A percentile compares a stretch with the other conserved stretches of the same genome.
Evolutionary conservation across 2,888 invertebrate species (phyloP).

Genomic region (Geotrupes spiniger): DNA sequence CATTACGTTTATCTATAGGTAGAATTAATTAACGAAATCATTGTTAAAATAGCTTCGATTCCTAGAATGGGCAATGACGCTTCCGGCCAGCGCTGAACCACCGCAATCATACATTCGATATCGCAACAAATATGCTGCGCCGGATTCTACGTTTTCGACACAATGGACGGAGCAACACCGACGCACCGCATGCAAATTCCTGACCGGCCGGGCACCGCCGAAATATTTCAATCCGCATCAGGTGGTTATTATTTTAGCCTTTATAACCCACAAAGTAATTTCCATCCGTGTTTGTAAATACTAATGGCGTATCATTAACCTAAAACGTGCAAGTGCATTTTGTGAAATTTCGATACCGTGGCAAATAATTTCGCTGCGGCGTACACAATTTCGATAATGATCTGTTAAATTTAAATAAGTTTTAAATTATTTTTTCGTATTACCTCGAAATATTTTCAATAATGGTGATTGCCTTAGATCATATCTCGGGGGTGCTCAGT

Average conservation of each 20-base stretch:
- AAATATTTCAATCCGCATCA: conserved; percentile 13
- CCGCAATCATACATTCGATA: conserved; percentile 18
- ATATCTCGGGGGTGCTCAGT: no score
- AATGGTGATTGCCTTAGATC: no score
- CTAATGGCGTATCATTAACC: no score
- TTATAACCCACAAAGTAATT: no score
- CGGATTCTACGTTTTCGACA: conserved; percentile 10
- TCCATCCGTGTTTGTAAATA: no score
- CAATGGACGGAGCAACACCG: conserved; percentile 5
- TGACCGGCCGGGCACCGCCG: conserved; percentile 7
- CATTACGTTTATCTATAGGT: neutral
- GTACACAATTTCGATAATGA: no score
- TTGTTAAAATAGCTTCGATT: conserved; percentile 22
- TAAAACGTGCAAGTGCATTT: no score
- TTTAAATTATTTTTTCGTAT: no score
- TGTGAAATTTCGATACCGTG: no score
- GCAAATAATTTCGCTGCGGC: no score
- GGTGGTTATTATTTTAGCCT: conserved; percentile 11
- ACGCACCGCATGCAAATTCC: neutral
- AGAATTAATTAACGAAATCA: conserved; percentile 20
- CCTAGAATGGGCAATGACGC: conserved; percentile 23
- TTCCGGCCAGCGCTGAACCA: conserved; percentile 20
- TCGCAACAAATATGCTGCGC: conserved; percentile 11
- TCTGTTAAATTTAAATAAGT: no score
- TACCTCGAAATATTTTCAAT: no score